Conservation (phyloP, 92 coral and sea anemone species). For the Galaxea fascicularis region DNA sequence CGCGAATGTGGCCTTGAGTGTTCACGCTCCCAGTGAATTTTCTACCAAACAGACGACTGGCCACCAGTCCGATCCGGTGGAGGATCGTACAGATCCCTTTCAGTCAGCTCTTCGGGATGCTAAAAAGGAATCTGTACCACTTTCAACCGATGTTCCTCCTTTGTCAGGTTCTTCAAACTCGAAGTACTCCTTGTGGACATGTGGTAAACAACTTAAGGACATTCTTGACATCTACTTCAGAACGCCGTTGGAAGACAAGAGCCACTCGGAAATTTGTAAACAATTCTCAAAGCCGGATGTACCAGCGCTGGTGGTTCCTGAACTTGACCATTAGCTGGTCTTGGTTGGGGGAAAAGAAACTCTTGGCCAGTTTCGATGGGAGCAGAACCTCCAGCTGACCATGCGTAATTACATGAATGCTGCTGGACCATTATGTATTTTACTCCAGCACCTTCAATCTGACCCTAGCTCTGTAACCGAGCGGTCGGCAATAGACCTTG, state of each 20-base stretch:
- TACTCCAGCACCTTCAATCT: constrained; percentile 16
- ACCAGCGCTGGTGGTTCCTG: constrained; percentile 23
- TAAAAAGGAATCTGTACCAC: constrained; percentile 1
- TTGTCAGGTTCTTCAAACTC: constrained; percentile 19
- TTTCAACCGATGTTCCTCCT: constrained; percentile 24
- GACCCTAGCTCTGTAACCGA: constrained; percentile 3
- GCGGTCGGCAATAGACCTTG: constrained; percentile 20
- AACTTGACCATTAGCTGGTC: constrained; percentile 28
- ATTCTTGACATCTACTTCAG: constrained; percentile 35
- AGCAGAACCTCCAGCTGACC: constrained; percentile 22
- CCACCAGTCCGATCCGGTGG: background rate
- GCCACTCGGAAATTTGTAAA: constrained; percentile 11
- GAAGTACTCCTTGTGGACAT: constrained; percentile 35
- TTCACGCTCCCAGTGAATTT: constrained; percentile 7
- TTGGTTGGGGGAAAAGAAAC: background rate
- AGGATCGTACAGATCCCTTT: constrained; percentile 11
- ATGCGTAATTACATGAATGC: constrained; percentile 22
- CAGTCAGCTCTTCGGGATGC: constrained; percentile 18
- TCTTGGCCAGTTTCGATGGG: constrained; percentile 14
- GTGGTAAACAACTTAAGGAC: constrained; percentile 24
- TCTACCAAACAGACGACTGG: background rate
- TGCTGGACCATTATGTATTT: constrained; percentile 16
- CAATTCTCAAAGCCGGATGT: constrained; percentile 33
- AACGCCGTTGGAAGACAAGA: constrained; percentile 23
- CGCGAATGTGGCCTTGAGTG: background rate